Base-by-base conservation (phyloP, 2,888 invertebrate species). In the Pocota personata region DNA sequence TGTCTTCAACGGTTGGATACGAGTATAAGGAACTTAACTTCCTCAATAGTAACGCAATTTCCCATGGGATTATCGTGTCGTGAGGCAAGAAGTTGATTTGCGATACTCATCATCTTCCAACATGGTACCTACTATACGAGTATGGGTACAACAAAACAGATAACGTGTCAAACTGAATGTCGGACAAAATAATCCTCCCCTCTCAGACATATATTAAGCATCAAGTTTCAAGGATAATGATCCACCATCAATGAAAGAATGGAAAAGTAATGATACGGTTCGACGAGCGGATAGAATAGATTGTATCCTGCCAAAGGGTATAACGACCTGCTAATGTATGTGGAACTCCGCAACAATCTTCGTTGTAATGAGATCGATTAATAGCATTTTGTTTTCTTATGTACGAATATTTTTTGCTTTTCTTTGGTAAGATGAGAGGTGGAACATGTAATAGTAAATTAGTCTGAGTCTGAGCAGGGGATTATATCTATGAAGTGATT, bases 181-280 rank as follows among this genome's bases (percentile, higher is more conserved):
- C 21, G 35, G 21, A 35, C 35, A 35, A 12, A 57, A 57, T 35
- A 35, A 57, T 57, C 19, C 19, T 12, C 37, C 21, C 58, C 7
- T 2, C 24, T 24, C 16, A 16, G 12, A 19, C 8, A 0, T 10
- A 32, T 16, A 35, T 14, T 6, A 10, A 37, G 12, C 37, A 37
- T 37, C 58, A 58, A 21, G 35, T 19, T 21, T 21, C 58, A 58
- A 58, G 58, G 58, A 58, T 58, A 58, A 37, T 58, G 19, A 58
- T 58, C 19, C 52, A 52, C 32, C 37, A 37, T 19, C 35, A 58
- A 19, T 21, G 37, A 3, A 37, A 58, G 37, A 58, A 58, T 58
- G 58, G 58, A 37, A 37, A 58, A 35, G 58, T 24, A 58, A 58
- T 58, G 58, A 58, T 37, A 58, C 37, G 58, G 12, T 58, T 21